Evolutionary conservation across 2,113 vertebrate species (phyloP).

Genomic region (Bothrops jararaca): DNA sequence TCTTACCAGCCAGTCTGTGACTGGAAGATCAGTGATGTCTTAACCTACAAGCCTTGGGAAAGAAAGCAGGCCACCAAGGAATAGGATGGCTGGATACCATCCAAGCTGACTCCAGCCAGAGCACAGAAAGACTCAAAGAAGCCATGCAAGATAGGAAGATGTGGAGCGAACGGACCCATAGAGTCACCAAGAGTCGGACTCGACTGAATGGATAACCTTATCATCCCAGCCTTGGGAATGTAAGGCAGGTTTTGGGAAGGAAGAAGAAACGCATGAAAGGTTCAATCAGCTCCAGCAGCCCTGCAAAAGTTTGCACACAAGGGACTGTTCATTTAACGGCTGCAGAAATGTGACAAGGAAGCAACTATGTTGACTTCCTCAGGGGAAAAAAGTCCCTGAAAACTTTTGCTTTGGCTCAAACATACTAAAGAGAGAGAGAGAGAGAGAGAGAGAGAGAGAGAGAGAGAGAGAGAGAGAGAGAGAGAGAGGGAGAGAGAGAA

Average conservation of each 20-base stretch:
- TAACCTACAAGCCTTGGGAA: no score
- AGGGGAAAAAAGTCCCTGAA: neutral
- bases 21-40: no score
- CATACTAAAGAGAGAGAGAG: neutral
- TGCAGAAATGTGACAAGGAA: neutral
- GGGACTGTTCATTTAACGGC: neutral
- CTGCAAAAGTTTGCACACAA: neutral
- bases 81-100: no score
- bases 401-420: neutral
- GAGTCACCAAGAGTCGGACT: no score
- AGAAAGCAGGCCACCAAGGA: no score
- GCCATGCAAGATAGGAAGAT: no score
- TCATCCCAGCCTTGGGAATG: no score
- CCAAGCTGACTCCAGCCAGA: no score
- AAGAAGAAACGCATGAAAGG: neutral
- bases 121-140: no score
- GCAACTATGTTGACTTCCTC: neutral
- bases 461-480: no score
- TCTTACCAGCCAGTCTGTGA: neutral
- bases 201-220: no score
- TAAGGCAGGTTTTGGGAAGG: neutral
- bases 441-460: neutral
- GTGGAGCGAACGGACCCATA: no score
- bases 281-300: neutral
- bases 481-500: neutral